Base-by-base conservation (phyloP, 2,797 vertebrate species). In the Harpagifer antarcticus region DNA sequence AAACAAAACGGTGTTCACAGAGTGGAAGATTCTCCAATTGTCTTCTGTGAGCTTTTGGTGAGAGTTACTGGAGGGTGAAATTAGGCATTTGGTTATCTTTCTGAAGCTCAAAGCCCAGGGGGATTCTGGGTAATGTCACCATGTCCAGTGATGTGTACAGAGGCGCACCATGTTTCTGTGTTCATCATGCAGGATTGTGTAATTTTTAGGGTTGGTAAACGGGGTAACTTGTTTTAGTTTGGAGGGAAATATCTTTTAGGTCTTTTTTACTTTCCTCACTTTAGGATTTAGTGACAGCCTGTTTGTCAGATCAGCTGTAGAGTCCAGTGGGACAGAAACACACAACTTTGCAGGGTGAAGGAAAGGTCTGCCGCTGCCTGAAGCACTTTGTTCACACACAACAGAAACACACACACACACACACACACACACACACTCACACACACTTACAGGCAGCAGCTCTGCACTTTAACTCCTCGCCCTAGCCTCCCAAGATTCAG, bases 21-120 rank as follows among this genome's bases (percentile, higher is more conserved):
- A 43, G 72, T 49, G 58, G 69, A 75, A 75, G 62, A 84, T 81
- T 83, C 8, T 84, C 64, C 73, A 78, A 82, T 88, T 88, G 88
- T 92, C 74, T 85, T 79, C 52, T 83, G 77, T 86, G 78, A 88
- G 88, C 78, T 75, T 89, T 86, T 73, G 77, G 63, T 77, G 76
- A 79, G 85, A 87, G 74, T 79, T 79, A 86, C 82, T 76, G 74
- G 81, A 68, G 89, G 76, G 90, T 85, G 89, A 94, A 93, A 93
- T 92, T 86, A 93, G 84, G 63, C 83, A 40, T 86, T 91, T 91
- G 79, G 90, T 93, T 90, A 86, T 91, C 90, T 87, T 76, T 75
- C 56, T 52, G 78, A 72, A 77, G 86, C 86, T 83, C 76, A 17
- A 9, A 53, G 72, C 86, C 87, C 82, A 19, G 77, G 69, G 77